phyloP scores from a whole-genome alignment of 2,113 vertebrate species.

The Petaurus breviceps region DNA sequence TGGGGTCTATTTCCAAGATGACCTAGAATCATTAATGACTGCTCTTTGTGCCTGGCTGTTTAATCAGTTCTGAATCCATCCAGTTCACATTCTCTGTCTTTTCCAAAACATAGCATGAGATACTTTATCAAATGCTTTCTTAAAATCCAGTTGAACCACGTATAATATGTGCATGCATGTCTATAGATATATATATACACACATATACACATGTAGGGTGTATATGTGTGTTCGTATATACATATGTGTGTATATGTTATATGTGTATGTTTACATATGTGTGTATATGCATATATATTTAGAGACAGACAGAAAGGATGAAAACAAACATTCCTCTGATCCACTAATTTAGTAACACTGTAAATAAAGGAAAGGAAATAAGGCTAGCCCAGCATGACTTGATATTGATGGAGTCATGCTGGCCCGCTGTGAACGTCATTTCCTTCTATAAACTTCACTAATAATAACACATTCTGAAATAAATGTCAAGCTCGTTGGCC shows the following conservation, averaged over 20 bases:
- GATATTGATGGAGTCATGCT: not conserved
- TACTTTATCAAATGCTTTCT: not conserved
- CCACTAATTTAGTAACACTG: not conserved
- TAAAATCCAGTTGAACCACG: not conserved
- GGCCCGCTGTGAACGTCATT: not conserved
- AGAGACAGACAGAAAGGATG: not conserved
- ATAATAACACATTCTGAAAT: not conserved
- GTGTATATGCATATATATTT: too few species aligned
- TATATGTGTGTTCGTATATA: too few species aligned
- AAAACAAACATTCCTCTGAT: not conserved
- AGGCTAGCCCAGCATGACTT: not conserved
- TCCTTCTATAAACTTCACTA: not conserved
- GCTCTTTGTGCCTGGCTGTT: not conserved
- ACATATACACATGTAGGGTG: not conserved
- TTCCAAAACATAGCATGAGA: not conserved
- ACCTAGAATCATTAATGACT: not conserved
- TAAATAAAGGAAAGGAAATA: not conserved
- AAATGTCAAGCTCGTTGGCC: not conserved
- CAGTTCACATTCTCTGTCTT: not conserved
- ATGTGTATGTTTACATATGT: too few species aligned
- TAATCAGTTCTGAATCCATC: not conserved
- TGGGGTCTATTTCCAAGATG: not conserved
- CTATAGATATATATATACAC: not conserved
- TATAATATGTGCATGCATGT: not conserved
- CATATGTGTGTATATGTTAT: too few species aligned